Evolutionary conservation across 1,140 invertebrate genomes (phyloP).

Genomic region (Bradysia coprophila): DNA sequence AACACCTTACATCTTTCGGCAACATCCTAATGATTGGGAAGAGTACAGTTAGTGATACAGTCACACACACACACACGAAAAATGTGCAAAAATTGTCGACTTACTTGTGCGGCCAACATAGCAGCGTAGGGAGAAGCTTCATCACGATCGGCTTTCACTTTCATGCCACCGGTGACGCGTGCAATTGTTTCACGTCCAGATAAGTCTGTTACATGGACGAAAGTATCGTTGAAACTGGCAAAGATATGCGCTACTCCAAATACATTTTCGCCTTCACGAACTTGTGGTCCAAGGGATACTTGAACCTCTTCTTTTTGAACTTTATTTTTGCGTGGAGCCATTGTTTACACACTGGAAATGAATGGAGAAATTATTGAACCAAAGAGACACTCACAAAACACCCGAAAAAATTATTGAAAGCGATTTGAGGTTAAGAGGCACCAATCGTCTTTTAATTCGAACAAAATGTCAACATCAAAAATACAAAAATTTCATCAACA

Average conservation of each 20-base stretch:
- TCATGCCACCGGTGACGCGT: slow-evolving; percentile 98
- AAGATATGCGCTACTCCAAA: slow-evolving; percentile 99
- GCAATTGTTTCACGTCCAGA: slow-evolving; percentile 98
- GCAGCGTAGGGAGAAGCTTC: slow-evolving; percentile 99
- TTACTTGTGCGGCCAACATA: slow-evolving; percentile 98
- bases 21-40: slow-evolving; percentile 78
- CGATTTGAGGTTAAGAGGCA: too few relatives aligned
- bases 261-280: slow-evolving; percentile 90
- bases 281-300: slow-evolving; percentile 91
- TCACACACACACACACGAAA: neutral
- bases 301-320: slow-evolving; percentile 91
- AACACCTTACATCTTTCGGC: slow-evolving; percentile 95
- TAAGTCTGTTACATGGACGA: slow-evolving; percentile 98
- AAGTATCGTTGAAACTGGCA: slow-evolving; percentile 99
- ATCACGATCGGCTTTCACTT: slow-evolving; percentile 99
- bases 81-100: neutral
- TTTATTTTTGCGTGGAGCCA: slow-evolving; percentile 97
- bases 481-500: neutral
- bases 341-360: slow-evolving; percentile 26
- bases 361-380: neutral
- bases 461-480: neutral
- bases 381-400: neutral
- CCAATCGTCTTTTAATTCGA: too few relatives aligned
- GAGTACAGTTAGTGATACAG: slow-evolving; percentile 5
- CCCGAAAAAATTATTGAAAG: neutral